Evolutionary conservation across 2,888 invertebrate genomes (phyloP).

Genomic region (Mesorhabditis spiculigera): DNA sequence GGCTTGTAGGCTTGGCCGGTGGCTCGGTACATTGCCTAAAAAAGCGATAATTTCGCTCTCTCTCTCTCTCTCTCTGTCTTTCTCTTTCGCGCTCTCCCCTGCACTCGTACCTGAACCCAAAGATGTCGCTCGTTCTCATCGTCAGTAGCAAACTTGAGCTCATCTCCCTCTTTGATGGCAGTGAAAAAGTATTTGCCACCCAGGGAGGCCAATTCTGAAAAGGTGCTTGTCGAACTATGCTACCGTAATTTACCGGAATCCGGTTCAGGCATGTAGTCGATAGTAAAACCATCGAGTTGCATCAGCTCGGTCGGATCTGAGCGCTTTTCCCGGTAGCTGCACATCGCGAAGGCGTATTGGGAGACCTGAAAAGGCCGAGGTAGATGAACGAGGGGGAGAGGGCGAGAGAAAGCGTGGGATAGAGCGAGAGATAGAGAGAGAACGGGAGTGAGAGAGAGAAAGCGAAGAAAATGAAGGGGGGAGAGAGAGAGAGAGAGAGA

Average conservation of each 20-base stretch:
- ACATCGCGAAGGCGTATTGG: constrained; percentile 99
- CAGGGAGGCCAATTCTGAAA: constrained; percentile 72
- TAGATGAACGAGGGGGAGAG: neutral
- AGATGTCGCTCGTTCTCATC: constrained; percentile 96
- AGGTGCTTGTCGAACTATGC: neutral
- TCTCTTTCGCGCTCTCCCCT: neutral
- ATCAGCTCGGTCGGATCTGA: constrained; percentile 99
- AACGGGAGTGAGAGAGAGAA: no score
- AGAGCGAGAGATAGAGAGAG: no score
- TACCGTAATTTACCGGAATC: constrained; percentile 74
- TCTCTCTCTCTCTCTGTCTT: no score
- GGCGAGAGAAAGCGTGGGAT: no score
- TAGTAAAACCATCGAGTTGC: constrained; percentile 97
- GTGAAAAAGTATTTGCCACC: constrained; percentile 95
- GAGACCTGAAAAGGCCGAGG: constrained; percentile 65
- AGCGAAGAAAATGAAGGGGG: no score
- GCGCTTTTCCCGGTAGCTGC: constrained; percentile 98
- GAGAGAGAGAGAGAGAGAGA: no score
- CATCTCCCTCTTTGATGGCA: constrained; percentile 89
- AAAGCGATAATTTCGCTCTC: neutral
- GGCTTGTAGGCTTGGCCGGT: constrained; percentile 99
- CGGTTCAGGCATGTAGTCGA: constrained; percentile 91
- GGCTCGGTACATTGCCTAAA: constrained; percentile 85
- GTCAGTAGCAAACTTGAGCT: constrained; percentile 88
- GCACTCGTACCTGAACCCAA: constrained; percentile 79